Base-by-base conservation (phyloP, 2,888 invertebrate genomes). In the Peribatodes rhomboidaria region DNA sequence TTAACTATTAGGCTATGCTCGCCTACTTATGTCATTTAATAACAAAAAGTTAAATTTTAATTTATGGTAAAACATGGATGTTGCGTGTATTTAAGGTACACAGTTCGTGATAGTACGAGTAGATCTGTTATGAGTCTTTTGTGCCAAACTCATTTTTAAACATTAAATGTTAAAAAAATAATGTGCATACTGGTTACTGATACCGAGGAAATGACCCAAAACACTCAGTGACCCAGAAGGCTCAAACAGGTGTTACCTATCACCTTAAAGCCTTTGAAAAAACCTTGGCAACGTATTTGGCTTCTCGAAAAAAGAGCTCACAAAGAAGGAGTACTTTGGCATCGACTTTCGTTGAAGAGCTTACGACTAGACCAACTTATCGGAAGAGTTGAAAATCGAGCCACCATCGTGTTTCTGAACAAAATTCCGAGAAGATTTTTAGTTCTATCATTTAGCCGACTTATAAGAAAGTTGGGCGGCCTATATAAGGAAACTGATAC, bases 401-500 rank as follows among this genome's bases (percentile, higher is more conserved):
- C 35, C 8, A 50, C 20, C 8, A 18, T 35, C 50, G 35, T 4
- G n/a, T 35, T 35, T 50, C 13, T 37, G 3, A 2, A n/a, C 50
- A 13, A 50, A 20, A 13, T 1, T 50, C 37, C n/a, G 7, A 11
- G 11, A 1, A 49, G 4, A 50, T 0, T 18, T n/a, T 47, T 14
- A 20, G 50, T 18, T 37, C 8, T n/a, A 35, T 50, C 13, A 50
- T 50, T 20, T 35, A 1, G 2, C 35, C 50, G n/a, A 6, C 13
- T 35, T 16, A 1, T 9, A 18, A 6, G 14, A 47, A 47, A 46
- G 10, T 13, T 46, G 16, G 44, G n/a, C 8, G 33, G 49, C 14
- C 11, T 49, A 33, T 35, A 60, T 16, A 60, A 53, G 53, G 46
- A 61, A 53, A 35, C 61, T 46, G 61, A 53, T 22, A 46, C 44